These are phyloP conservation scores for Trichonephila clavipes DNA, from an alignment of 1,140 invertebrate genomes.

Conservation along the genomic window DNA sequence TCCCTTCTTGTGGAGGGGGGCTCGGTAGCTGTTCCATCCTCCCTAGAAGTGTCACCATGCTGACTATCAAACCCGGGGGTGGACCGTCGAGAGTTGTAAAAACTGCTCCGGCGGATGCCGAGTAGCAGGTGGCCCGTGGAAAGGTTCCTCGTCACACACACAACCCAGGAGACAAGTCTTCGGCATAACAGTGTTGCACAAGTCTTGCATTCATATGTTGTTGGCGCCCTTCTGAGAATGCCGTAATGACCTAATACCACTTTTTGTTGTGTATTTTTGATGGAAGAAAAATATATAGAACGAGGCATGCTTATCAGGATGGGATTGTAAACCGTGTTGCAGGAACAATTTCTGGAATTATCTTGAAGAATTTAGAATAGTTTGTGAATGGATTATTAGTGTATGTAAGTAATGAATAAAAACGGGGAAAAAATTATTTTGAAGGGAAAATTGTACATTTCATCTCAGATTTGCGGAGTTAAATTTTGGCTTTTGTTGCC, in stretches of 20 bases:
- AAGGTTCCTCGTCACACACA: slow-evolving; percentile 5
- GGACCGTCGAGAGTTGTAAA: slow-evolving; percentile 50
- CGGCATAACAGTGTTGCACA: not conserved
- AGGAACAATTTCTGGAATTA: too few species aligned
- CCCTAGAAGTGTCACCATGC: slow-evolving; percentile 31
- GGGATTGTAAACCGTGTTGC: not conserved
- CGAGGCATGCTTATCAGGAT: too few species aligned
- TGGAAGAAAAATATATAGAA: not conserved
- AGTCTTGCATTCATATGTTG: slow-evolving; percentile 49
- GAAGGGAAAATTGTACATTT: too few species aligned
- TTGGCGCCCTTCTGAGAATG: slow-evolving; percentile 44
- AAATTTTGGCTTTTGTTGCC: too few species aligned
- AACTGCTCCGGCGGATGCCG: slow-evolving; percentile 55
- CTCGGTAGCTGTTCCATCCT: not conserved
- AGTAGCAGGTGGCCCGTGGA: slow-evolving; percentile 68
- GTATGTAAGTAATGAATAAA: too few species aligned
- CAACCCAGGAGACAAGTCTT: not conserved
- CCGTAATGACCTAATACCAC: slow-evolving; percentile 32
- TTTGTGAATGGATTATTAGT: too few species aligned
- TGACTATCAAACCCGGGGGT: slow-evolving; percentile 34
- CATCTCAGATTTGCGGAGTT: too few species aligned
- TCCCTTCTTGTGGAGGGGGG: not conserved
- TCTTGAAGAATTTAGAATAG: too few species aligned
- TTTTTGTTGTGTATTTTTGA: slow-evolving; percentile 20
- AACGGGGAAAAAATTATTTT: too few species aligned